Base-by-base conservation (phyloP, 2,113 vertebrate genomes). In the Notothenia rossii region DNA sequence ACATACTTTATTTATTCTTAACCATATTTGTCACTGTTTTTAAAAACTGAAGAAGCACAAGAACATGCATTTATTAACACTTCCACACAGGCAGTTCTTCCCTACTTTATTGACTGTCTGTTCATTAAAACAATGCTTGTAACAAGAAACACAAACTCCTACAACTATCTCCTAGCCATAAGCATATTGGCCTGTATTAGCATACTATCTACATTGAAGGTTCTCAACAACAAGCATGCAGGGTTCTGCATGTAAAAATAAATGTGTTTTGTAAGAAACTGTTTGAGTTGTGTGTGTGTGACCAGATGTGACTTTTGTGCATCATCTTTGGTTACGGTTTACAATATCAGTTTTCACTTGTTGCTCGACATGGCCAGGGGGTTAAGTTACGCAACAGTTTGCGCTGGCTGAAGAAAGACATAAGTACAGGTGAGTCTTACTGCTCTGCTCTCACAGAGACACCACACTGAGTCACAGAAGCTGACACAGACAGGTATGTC, bases 281-380 rank as follows among this genome's bases (percentile, higher is more conserved):
- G 7, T 82, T 29, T 53, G 18, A 15, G 50, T 56, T 58, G 13
- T 9, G 14, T 70, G 60, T 17, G 17, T 72, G 22, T 2, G 18
- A 79, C 48, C 80, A 85, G 79, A 85, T 85, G 87, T 86, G 88
- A 75, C 43, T 65, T 72, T 56, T 40, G 22, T 36, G 48, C 48
- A 63, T 79, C 82, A 75, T 85, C 88, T 90, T 88, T 88, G 83
- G 92, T 92, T 92, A 94, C 94, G 58, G 3, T 69, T 84, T 65
- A 40, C 25, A 86, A 86, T 90, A 93, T 94, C 93, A 88, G 74
- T 88, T 95, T 93, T 82, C 93, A 87, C 83, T 75, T 73, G 86
- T 76, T 90, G 90, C 81, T 72, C 87, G 81, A 75, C 79, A 65
- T 80, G 77, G 58, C 85, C 63, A 43, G 48, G 54, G 75, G 70